These are phyloP conservation scores for Meriones psammophilus DNA, from an alignment of 2,797 vertebrate genomes.

Conservation along the genomic window DNA sequence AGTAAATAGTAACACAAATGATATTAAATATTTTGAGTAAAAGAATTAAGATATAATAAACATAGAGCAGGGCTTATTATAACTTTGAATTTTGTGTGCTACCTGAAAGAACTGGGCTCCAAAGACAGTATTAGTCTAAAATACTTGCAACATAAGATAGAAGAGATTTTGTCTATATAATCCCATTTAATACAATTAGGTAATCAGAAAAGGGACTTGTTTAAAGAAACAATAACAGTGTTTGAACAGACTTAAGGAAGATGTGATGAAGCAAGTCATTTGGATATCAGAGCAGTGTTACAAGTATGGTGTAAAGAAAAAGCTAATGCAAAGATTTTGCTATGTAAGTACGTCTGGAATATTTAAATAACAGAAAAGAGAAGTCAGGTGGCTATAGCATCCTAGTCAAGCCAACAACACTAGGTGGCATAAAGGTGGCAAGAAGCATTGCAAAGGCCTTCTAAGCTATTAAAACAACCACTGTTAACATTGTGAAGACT, in stretches of 20 bases:
- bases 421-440: background rate
- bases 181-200: background rate
- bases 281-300: background rate
- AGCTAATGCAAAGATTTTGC: background rate
- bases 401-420: background rate
- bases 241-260: background rate
- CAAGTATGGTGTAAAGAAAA: background rate
- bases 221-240: background rate
- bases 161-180: background rate
- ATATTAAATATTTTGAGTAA: background rate
- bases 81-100: background rate
- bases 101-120: background rate
- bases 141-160: background rate
- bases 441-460: background rate
- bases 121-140: background rate
- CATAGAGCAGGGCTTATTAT: background rate
- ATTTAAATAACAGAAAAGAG: background rate
- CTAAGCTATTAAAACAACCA: background rate
- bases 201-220: background rate
- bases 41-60: background rate
- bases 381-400: background rate
- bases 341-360: background rate
- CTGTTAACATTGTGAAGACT: background rate
- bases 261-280: background rate
- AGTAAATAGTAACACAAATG: background rate